Percentiles rank a stretch among this genome's conserved stretches.
These are phyloP conservation scores for Myoxocephalus aenaeus DNA, from an alignment of 2,797 vertebrate species.

Conservation along the genomic window DNA sequence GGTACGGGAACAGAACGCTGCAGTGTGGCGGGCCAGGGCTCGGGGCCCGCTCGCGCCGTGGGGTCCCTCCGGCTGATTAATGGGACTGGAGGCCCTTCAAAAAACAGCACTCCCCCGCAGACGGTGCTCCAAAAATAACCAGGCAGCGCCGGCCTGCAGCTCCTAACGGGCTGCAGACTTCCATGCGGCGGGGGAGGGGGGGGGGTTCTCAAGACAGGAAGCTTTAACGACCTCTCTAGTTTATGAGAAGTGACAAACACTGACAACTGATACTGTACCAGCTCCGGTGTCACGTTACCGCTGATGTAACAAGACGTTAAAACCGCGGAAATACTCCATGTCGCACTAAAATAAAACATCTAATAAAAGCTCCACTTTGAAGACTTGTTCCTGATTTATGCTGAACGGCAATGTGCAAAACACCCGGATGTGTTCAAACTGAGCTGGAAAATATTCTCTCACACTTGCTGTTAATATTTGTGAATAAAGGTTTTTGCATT, in stretches of 20 bases:
- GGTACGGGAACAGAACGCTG: constrained; percentile 89
- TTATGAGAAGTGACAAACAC: constrained; percentile 64
- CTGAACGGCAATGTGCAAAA: neutral
- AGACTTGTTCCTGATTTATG: neutral
- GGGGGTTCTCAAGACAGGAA: constrained; percentile 63
- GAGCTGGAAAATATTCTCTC: neutral
- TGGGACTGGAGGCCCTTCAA: constrained; percentile 91
- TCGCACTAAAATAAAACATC: no score
- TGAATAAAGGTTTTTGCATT: no score
- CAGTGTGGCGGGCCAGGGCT: constrained; percentile 89
- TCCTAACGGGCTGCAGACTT: constrained; percentile 74
- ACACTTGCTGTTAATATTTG: no score
- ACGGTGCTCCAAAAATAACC: constrained; percentile 88
- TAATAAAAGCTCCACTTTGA: no score
- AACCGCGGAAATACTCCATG: neutral
- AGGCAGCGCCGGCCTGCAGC: constrained; percentile 64
- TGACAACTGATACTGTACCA: constrained; percentile 43
- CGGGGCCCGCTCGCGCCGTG: constrained; percentile 84
- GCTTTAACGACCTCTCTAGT: constrained; percentile 46
- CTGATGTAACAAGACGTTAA: neutral
- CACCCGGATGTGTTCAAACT: neutral
- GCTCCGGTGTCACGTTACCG: constrained; percentile 15
- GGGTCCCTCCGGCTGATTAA: constrained; percentile 93
- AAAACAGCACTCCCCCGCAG: constrained; percentile 82
- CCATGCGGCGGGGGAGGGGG: constrained; percentile 46